phyloP scores from a whole-genome alignment of 2,113 vertebrate genomes.

The Gavialis gangeticus region DNA sequence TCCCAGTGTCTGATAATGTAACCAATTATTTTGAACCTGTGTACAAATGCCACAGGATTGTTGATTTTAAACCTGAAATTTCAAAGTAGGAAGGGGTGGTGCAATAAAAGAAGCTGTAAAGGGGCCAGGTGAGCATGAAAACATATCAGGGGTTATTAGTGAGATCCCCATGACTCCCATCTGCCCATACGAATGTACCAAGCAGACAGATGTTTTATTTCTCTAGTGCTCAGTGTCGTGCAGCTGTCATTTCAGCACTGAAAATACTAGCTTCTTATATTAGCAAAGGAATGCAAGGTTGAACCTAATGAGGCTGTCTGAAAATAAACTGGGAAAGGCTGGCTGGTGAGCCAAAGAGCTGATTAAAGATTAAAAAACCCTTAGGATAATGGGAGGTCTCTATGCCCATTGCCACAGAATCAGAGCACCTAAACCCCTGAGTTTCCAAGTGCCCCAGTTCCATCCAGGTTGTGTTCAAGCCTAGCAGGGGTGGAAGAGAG shows the following conservation, averaged over 20 bases:
- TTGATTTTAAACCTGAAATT: neutral
- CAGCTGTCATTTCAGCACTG: neutral
- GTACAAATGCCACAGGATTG: neutral
- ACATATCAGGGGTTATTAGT: neutral
- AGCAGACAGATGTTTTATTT: slow-evolving; percentile 35
- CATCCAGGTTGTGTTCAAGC: neutral
- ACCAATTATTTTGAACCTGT: neutral
- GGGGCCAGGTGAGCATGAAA: slow-evolving; percentile 25
- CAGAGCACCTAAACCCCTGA: neutral
- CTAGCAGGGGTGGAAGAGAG: neutral
- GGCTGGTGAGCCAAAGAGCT: neutral
- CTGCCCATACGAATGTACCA: neutral
- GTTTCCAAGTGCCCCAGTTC: rapidly evolving
- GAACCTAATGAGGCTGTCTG: slow-evolving; percentile 10
- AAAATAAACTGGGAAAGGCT: neutral
- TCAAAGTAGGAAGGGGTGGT: rapidly evolving
- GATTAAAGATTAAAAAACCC: neutral
- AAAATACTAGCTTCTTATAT: neutral
- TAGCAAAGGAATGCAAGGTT: slow-evolving; percentile 5
- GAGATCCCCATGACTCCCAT: neutral
- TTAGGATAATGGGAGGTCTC: neutral
- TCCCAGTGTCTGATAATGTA: neutral
- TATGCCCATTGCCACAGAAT: neutral
- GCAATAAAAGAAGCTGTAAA: neutral
- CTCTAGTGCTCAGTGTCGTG: neutral